Evolutionary conservation across 1,140 invertebrate species (phyloP).

Genomic region (Phthorimaea operculella): DNA sequence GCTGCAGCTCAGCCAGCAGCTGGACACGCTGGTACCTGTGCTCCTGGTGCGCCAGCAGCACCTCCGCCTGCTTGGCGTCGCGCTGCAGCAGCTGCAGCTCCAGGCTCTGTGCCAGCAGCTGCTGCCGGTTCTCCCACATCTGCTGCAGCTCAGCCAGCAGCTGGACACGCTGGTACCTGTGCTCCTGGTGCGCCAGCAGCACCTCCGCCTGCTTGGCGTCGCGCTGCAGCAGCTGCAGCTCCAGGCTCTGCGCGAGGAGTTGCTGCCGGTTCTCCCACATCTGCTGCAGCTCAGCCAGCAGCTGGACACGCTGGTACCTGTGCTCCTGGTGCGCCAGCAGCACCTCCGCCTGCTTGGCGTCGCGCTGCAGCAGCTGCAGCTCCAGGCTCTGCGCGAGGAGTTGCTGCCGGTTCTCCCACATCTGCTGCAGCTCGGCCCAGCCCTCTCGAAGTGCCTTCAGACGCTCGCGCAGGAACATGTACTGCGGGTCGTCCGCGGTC

Average conservation of each 20-base stretch:
- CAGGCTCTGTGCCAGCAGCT: slow-evolving; percentile 92
- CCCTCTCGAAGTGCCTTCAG: slow-evolving; percentile 97
- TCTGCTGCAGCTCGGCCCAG: slow-evolving; percentile 98
- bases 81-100: slow-evolving; percentile 96
- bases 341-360: slow-evolving; percentile 98
- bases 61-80: slow-evolving; percentile 97
- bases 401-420: slow-evolving; percentile 99
- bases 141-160: slow-evolving; percentile 98
- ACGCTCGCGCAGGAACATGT: slow-evolving; percentile 97
- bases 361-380: slow-evolving; percentile 94
- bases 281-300: slow-evolving; percentile 97
- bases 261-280: slow-evolving; percentile 87
- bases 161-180: too few relatives aligned
- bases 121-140: slow-evolving; percentile 99
- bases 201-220: slow-evolving; percentile 99
- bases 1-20: slow-evolving; percentile 97
- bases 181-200: slow-evolving; percentile 97
- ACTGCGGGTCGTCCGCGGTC: slow-evolving; percentile 94
- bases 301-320: slow-evolving; percentile 47
- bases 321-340: slow-evolving; percentile 98
- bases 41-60: slow-evolving; percentile 97
- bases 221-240: slow-evolving; percentile 94
- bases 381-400: slow-evolving; percentile 94
- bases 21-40: too few relatives aligned
- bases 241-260: slow-evolving; percentile 92